phyloP scores from a whole-genome alignment of 2,113 vertebrate genomes.

The Gobio gobio region DNA sequence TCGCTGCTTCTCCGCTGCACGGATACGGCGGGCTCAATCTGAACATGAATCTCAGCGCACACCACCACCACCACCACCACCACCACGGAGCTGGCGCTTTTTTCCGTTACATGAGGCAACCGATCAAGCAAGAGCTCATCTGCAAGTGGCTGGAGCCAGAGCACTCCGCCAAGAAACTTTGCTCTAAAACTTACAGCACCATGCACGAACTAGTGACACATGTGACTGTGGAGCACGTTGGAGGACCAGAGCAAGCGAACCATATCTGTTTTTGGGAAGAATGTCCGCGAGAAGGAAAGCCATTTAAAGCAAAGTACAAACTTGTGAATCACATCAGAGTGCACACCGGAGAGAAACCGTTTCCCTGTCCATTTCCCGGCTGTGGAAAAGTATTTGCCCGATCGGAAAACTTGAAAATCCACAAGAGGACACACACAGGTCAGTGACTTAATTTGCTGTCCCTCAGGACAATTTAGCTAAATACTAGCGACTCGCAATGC shows the following conservation, averaged over 20 bases:
- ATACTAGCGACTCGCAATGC: not conserved
- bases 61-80: slow-evolving; percentile 88
- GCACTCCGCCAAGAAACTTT: slow-evolving; percentile 83
- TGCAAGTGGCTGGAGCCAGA: slow-evolving; percentile 97
- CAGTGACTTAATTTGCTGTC: slow-evolving; percentile 74
- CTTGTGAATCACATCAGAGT: slow-evolving; percentile 99
- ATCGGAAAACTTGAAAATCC: slow-evolving; percentile 99
- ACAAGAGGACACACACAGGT: slow-evolving; percentile 99
- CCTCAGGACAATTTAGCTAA: slow-evolving; percentile 30
- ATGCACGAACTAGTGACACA: slow-evolving; percentile 99
- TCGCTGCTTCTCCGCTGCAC: slow-evolving; percentile 88
- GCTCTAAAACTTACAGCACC: slow-evolving; percentile 98
- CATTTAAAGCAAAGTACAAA: slow-evolving; percentile 99
- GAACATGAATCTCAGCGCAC: slow-evolving; percentile 91
- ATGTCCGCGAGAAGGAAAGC: slow-evolving; percentile 96
- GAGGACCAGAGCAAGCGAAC: slow-evolving; percentile 95
- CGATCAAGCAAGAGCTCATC: slow-evolving; percentile 98
- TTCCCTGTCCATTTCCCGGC: slow-evolving; percentile 97
- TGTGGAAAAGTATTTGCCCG: slow-evolving; percentile 99
- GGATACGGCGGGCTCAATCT: slow-evolving; percentile 88
- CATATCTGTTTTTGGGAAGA: slow-evolving; percentile 99
- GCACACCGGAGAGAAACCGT: slow-evolving; percentile 99
- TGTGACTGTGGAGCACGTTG: slow-evolving; percentile 98
- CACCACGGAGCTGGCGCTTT: slow-evolving; percentile 94
- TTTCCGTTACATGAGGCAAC: slow-evolving; percentile 98